Percentiles rank a stretch among this genome's conserved stretches.
Evolutionary conservation across 2,113 vertebrate species (phyloP).

Genomic region (Galbula dea): DNA sequence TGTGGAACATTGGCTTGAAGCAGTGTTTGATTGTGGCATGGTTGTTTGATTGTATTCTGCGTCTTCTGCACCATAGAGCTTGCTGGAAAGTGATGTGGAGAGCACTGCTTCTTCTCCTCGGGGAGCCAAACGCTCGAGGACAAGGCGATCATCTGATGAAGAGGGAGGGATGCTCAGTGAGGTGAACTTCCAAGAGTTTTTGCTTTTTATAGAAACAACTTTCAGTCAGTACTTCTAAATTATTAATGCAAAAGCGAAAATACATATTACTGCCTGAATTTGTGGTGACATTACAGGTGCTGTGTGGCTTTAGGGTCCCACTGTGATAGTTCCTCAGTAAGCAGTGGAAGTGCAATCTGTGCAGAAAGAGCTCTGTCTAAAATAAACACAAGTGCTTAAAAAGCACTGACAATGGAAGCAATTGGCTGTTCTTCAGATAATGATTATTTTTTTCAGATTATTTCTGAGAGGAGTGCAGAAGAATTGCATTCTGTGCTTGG

Average conservation of each 20-base stretch:
- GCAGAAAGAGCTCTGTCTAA: neutral
- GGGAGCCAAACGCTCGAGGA: conserved; percentile 19
- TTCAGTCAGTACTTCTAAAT: neutral
- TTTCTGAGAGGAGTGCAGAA: neutral
- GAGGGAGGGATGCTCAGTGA: conserved; percentile 61
- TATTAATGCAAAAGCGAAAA: neutral
- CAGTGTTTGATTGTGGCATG: neutral
- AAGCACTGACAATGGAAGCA: neutral
- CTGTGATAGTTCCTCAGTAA: fast-evolving
- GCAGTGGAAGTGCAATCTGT: neutral
- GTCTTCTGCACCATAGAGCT: conserved; percentile 67
- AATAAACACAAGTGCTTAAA: neutral
- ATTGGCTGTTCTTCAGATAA: neutral
- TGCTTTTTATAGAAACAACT: neutral
- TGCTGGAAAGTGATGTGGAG: conserved; percentile 92
- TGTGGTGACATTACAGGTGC: neutral
- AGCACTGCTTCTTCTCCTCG: conserved; percentile 86
- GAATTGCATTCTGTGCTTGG: neutral
- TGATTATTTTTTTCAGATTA: neutral
- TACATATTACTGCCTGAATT: fast-evolving
- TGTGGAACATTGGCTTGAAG: neutral
- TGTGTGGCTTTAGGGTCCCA: neutral
- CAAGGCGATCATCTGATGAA: conserved; percentile 69
- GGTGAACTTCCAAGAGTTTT: conserved; percentile 13
- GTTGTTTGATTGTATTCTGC: neutral